These are phyloP conservation scores for Opisthograptis luteolata DNA, from an alignment of 2,888 invertebrate species.

Conservation along the genomic window DNA sequence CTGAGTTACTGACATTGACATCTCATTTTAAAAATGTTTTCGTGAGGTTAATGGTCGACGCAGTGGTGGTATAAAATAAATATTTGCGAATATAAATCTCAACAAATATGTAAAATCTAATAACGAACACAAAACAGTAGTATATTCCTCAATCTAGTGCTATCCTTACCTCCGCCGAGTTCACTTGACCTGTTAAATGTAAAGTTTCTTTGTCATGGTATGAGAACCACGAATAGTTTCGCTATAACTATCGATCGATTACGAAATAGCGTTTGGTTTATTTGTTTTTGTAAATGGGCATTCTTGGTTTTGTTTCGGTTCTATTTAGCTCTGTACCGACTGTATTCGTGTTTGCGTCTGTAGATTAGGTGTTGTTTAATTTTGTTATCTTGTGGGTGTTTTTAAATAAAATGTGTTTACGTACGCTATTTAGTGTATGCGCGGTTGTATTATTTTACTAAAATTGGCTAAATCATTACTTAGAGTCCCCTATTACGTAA, in stretches of 20 bases:
- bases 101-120: slow-evolving; percentile 51
- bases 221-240: slow-evolving; percentile 77
- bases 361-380: slow-evolving; percentile 29
- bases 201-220: slow-evolving; percentile 78
- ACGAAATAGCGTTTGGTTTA: slow-evolving; percentile 73
- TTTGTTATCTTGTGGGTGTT: slow-evolving; percentile 46
- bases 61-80: slow-evolving; percentile 44
- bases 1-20: slow-evolving; percentile 59
- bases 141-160: slow-evolving; percentile 44
- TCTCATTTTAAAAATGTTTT: slow-evolving; percentile 55
- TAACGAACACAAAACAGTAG: slow-evolving; percentile 37
- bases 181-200: slow-evolving; percentile 37
- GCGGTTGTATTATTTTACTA: slow-evolving; percentile 49
- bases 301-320: slow-evolving; percentile 28
- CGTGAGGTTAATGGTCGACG: slow-evolving; percentile 71
- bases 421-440: slow-evolving; percentile 48
- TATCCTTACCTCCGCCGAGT: slow-evolving; percentile 35
- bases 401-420: slow-evolving; percentile 57
- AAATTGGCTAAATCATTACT: slow-evolving; percentile 40
- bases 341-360: slow-evolving; percentile 39
- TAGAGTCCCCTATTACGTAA: slow-evolving; percentile 38
- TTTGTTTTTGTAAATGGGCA: slow-evolving; percentile 39
- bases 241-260: slow-evolving; percentile 78
- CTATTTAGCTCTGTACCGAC: slow-evolving; percentile 34
- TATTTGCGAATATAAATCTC: slow-evolving; percentile 12